Base-by-base conservation (phyloP, 2,797 vertebrate genomes). In the Pristis pectinata region DNA sequence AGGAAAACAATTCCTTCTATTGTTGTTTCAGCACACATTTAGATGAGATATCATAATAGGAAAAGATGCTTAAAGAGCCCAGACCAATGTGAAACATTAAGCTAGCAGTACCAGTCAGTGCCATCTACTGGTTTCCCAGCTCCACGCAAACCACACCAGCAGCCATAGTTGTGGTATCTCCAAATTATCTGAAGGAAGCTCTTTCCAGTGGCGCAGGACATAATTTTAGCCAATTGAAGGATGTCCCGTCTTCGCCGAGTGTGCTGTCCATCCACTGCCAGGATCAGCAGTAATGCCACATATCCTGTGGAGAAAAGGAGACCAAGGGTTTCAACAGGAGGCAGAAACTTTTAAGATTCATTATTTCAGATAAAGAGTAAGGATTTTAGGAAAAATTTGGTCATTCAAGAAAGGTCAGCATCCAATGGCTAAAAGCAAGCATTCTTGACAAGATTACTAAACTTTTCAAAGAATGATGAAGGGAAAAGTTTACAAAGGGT, bases 121-220 rank as follows among this genome's bases (percentile, higher is more conserved):
- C 89, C 61, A 8, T 92, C 89, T 27, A 92, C 61, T 8, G 59
- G 59, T 70, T 37, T 67, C 89, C 59, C 89, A 37, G 61, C 17
- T 64, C 89, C 89, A 24, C 37, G 89, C 19, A 92, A 34, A 22
- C 89, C 89, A 4, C 89, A 92, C 89, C 89, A 92, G 89, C 89
- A 92, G 89, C 89, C 89, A 0, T 92, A 92, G 37, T 92, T 67
- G 19, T 41, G 15, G 89, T 92, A 92, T 5, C 64, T 41, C 89
- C 89, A 92, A 67, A 61, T 22, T 67, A 67, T 67, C 59, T 67
- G 89, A 67, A 67, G 15, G 19, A 92, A 9, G 19, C 37, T 64
- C 89, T 70, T 92, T n/a, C 61, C 89, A 8, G 89, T 92, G 17
- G 59, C 27, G 56, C 89, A 92, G 8, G 89, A 64, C 89, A 67